These are phyloP conservation scores for Xiphophorus maculatus DNA, from an alignment of 2,113 vertebrate genomes.

Conservation along the genomic window DNA sequence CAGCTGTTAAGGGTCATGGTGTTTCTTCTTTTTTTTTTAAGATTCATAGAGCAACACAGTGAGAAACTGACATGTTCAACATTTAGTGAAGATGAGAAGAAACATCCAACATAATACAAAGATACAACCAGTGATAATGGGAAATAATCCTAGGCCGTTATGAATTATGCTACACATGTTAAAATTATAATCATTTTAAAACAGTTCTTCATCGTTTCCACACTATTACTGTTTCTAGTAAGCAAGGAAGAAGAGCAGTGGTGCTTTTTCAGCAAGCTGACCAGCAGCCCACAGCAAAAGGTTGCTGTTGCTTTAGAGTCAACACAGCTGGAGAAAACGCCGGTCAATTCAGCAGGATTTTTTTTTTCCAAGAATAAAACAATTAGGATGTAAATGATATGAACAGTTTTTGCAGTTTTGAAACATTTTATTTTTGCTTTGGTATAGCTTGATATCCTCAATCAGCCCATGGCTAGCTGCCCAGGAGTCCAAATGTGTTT, in stretches of 20 bases:
- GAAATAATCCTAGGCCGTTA: background rate
- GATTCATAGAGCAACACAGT: constrained; percentile 10
- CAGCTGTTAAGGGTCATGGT: constrained; percentile 44
- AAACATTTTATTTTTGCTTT: too few species aligned
- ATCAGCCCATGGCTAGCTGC: too few species aligned
- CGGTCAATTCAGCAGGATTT: too few species aligned
- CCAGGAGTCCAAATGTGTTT: too few species aligned
- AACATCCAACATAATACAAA: background rate
- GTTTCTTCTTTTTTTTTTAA: background rate
- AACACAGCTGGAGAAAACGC: background rate
- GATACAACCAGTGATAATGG: too few species aligned
- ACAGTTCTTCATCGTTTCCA: background rate
- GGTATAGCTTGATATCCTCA: too few species aligned
- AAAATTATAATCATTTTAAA: background rate
- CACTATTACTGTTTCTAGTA: background rate
- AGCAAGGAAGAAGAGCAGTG: background rate
- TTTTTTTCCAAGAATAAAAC: too few species aligned
- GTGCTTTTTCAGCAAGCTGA: background rate
- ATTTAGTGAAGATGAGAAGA: background rate
- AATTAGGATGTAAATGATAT: too few species aligned
- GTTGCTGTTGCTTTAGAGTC: background rate
- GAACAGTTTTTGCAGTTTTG: too few species aligned
- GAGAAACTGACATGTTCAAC: constrained; percentile 9
- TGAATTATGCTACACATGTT: background rate
- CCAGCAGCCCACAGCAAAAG: background rate